Base-by-base conservation (phyloP, 2,888 invertebrate species). In the Andrena trimmerana region DNA sequence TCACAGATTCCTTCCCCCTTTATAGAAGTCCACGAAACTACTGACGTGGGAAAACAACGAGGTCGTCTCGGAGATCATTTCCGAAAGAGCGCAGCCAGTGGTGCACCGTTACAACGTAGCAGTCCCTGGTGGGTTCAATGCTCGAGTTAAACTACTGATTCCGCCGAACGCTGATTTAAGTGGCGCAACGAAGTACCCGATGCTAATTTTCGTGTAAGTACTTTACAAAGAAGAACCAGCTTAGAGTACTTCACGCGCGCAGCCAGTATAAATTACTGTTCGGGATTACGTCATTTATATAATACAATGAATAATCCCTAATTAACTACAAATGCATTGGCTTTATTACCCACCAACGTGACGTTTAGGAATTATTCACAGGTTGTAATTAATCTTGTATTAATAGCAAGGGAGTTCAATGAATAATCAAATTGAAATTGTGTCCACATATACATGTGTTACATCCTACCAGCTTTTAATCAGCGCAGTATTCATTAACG, bases 201-300 rank as follows among this genome's bases (percentile, higher is more conserved):
- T 98, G 94, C 94, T 98, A 48, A 96, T 98, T 78, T 97, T 97
- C 92, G 98, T 98, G 96, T 98, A 95, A 96, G 97, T 96, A 81
- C 29, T 36, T 13, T 16, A 13, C 36, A 16, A 42, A 42, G 42
- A 42, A 42, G 42, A 42, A 4, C 16, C 42, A 42, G 16, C 13
- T 4, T 42, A 8, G 10, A 57, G 24, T 57, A 13, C 13, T 57
- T 10, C 27, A 24, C 31, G 16, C 33, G 10, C 10, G 10, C 6
- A 20, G 20, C 10, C 33, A 20, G 13, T 20, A 5, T 24, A n/a
- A 50, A 50, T 8, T 6, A 16, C 29, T 50, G 27, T 48, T 66
- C 27, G 42, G 65, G 2, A 48, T 5, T 24, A 27, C n/a, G 6
- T 13, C 8, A 36, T 8, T 27, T 16, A 31, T 27, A 31, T 29